Conservation (phyloP, 2,113 vertebrate genomes). For the Planiliza haematocheilus region DNA sequence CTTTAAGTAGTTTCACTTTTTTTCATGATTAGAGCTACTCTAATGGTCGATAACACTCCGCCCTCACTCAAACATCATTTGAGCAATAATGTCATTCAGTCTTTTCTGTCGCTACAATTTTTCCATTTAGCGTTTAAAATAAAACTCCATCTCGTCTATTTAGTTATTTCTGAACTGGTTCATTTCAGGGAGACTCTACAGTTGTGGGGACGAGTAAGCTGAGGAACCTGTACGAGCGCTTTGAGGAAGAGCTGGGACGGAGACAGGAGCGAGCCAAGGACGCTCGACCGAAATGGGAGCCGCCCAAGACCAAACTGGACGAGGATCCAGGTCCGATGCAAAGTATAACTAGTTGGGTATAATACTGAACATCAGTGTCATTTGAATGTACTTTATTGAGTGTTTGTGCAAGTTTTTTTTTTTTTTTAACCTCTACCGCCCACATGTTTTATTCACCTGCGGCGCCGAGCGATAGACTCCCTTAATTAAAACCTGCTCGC, state of each 20-base stretch:
- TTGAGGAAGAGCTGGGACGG: conserved; percentile 91
- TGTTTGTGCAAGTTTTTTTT: no score
- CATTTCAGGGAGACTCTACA: conserved; percentile 92
- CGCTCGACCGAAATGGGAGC: conserved; percentile 92
- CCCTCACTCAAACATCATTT: neutral
- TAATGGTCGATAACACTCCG: no score
- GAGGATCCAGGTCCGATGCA: conserved; percentile 87
- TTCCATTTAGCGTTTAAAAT: neutral
- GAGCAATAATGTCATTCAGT: neutral
- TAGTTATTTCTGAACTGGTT: neutral
- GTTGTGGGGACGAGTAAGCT: conserved; percentile 97
- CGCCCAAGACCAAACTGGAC: conserved; percentile 95
- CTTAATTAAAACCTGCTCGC: neutral
- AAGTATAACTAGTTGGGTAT: neutral
- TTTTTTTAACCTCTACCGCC: no score
- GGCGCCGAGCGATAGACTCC: neutral
- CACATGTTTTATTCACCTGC: no score
- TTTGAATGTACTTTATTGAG: no score
- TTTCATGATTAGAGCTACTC: no score
- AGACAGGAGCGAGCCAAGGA: conserved; percentile 92
- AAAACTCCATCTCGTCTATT: neutral
- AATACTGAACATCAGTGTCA: no score
- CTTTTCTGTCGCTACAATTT: neutral
- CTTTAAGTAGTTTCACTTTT: no score
- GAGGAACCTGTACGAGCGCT: conserved; percentile 91